These are phyloP conservation scores for Stichopus horrens DNA, from an alignment of 53 echinoderm and acorn worm species.

Conservation along the genomic window DNA sequence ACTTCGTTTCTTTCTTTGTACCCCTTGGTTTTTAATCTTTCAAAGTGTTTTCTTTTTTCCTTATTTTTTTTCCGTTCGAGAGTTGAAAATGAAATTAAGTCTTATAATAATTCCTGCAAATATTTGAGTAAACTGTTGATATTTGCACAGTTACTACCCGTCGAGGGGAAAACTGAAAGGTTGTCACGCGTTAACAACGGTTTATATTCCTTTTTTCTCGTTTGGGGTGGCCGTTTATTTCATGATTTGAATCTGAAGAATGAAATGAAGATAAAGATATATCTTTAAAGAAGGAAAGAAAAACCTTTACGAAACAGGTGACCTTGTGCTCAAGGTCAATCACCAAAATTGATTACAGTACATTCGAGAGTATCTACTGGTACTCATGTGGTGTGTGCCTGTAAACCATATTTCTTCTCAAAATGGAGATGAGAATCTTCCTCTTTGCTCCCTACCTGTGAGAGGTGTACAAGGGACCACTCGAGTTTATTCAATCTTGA, in stretches of 20 bases:
- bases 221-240: background rate
- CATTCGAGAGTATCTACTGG: no score
- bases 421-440: no score
- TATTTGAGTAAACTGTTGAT: slow-evolving; percentile 12
- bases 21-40: background rate
- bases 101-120: background rate
- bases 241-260: background rate
- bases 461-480: no score
- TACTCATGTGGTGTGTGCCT: no score
- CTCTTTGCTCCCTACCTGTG: no score
- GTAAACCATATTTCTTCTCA: no score
- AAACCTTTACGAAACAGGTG: no score
- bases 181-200: background rate
- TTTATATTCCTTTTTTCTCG: background rate
- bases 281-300: no score
- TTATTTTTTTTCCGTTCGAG: background rate
- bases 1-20: no score
- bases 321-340: no score
- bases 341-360: no score
- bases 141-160: slow-evolving; percentile 1
- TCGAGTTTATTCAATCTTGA: no score
- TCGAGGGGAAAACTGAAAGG: background rate
- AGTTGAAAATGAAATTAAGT: background rate
- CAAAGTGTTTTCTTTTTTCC: background rate
- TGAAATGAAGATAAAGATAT: background rate